Evolutionary conservation across 1,140 invertebrate genomes (phyloP).

Genomic region (Drosophila azteca): DNA sequence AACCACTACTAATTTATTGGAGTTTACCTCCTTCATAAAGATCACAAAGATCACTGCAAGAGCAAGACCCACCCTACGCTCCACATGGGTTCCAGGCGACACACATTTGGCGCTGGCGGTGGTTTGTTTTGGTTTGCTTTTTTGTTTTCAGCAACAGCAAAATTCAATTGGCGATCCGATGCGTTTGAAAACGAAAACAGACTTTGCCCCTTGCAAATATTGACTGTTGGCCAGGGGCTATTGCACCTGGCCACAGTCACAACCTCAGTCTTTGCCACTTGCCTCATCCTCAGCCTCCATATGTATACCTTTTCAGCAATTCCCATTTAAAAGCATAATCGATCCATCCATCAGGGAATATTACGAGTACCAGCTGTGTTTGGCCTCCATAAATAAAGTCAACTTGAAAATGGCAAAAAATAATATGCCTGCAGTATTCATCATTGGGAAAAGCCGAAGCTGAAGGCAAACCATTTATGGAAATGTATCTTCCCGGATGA

Average conservation of each 20-base stretch:
- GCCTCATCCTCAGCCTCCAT: background rate
- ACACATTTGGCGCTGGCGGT: slow-evolving; percentile 24
- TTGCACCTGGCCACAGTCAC: slow-evolving; percentile 31
- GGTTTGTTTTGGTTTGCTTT: background rate
- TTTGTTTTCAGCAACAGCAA: slow-evolving; percentile 47
- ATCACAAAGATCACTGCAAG: no score
- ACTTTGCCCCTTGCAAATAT: slow-evolving; percentile 58
- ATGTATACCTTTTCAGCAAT: slow-evolving; percentile 2
- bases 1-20: no score
- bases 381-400: slow-evolving; percentile 73
- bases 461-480: no score
- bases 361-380: slow-evolving; percentile 58
- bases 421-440: no score
- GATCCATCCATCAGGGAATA: no score
- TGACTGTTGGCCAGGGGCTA: slow-evolving; percentile 60
- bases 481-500: no score
- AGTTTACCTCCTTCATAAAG: no score
- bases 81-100: slow-evolving; percentile 37
- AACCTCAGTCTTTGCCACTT: no score
- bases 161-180: slow-evolving; percentile 63
- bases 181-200: slow-evolving; percentile 17
- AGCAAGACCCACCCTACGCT: slow-evolving; percentile 1
- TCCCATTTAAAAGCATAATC: background rate
- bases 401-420: slow-evolving; percentile 70
- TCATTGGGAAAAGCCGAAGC: no score